Conservation (phyloP, 2,888 invertebrate genomes). For the Tuta absoluta region DNA sequence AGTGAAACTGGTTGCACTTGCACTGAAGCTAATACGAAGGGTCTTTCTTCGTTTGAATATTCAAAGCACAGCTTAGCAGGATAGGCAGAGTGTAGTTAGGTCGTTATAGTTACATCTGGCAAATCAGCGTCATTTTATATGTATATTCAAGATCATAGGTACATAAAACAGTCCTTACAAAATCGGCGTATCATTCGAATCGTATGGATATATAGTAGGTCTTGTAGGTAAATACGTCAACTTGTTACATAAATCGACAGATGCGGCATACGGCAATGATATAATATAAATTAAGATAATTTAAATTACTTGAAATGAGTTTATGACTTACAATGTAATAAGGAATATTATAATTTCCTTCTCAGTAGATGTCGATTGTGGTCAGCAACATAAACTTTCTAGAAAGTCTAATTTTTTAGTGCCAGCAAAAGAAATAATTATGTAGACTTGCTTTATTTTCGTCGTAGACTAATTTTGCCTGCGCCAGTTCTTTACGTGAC, state of each 20-base stretch:
- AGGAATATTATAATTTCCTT: neutral
- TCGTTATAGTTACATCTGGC: too few relatives aligned
- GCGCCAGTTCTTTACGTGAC: too few relatives aligned
- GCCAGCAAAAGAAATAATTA: neutral
- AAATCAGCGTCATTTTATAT: too few relatives aligned
- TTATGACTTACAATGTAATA: neutral
- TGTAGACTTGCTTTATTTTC: too few relatives aligned
- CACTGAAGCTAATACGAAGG: neutral
- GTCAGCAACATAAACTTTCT: constrained; percentile 2
- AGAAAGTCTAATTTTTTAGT: neutral
- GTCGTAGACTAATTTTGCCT: too few relatives aligned
- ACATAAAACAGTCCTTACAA: neutral
- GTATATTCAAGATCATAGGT: too few relatives aligned
- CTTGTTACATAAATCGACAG: neutral
- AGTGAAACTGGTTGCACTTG: neutral
- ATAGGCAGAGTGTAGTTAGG: too few relatives aligned
- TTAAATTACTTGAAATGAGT: neutral
- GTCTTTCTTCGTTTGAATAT: neutral
- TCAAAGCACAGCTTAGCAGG: too few relatives aligned
- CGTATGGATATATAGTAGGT: neutral
- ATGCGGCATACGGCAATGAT: neutral
- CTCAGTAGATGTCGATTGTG: neutral
- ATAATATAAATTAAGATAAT: neutral
- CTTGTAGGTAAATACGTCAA: neutral
- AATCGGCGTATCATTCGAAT: neutral